Evolutionary conservation across 92 coral and sea anemone species (phyloP).

Genomic region (Hydrozoanthus gracilis): DNA sequence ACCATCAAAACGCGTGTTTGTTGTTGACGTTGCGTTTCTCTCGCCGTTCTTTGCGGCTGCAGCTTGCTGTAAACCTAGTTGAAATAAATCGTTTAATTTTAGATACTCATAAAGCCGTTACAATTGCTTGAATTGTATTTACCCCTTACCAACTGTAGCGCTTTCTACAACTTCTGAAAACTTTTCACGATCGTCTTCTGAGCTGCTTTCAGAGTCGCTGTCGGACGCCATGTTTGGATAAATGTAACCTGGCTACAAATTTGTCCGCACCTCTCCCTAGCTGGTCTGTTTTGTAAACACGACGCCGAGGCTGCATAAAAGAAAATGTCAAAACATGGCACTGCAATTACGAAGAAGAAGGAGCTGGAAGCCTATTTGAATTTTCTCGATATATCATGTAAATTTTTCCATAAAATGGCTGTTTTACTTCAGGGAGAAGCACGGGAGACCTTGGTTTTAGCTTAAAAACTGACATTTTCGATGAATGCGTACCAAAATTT

Average conservation of each 20-base stretch:
- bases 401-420: background rate
- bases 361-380: background rate
- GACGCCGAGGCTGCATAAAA: slow-evolving; percentile 14
- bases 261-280: background rate
- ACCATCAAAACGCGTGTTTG: no score
- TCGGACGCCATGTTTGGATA: slow-evolving; percentile 78
- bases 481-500: slow-evolving; percentile 17
- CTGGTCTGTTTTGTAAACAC: background rate
- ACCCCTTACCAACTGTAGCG: slow-evolving; percentile 64
- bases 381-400: background rate
- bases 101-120: no score
- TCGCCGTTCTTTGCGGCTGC: background rate
- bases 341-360: background rate
- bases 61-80: background rate
- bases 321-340: slow-evolving; percentile 40
- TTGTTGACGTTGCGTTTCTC: background rate
- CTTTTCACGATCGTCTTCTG: slow-evolving; percentile 72
- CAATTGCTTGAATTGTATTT: background rate
- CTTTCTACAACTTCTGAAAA: slow-evolving; percentile 74
- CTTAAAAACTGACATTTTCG: background rate
- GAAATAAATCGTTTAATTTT: background rate
- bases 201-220: slow-evolving; percentile 66
- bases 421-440: background rate
- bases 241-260: slow-evolving; percentile 23
- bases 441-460: background rate